These are phyloP conservation scores for Tribolium castaneum DNA, from an alignment of 1,140 invertebrate genomes.

Conservation along the genomic window DNA sequence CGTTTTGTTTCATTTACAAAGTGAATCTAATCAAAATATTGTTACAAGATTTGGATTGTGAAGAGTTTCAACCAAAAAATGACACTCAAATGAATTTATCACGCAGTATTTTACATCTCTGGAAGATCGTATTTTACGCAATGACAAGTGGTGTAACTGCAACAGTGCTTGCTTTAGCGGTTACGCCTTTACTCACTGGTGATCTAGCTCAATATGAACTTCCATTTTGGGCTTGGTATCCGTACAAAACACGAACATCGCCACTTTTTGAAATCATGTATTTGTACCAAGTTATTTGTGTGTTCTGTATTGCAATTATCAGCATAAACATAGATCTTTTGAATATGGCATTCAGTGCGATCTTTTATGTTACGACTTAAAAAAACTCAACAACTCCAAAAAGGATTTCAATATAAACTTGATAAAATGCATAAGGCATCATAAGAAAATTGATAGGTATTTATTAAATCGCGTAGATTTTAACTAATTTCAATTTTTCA, in stretches of 20 bases:
- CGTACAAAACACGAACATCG: not conserved
- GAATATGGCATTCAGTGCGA: not conserved
- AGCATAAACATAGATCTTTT: not conserved
- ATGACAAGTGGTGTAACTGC: too few species aligned
- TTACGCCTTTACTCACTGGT: too few species aligned
- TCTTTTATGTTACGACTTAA: conserved; percentile 4
- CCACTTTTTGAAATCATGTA: not conserved
- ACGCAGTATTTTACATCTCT: too few species aligned
- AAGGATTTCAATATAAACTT: not conserved
- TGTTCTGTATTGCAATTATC: not conserved
- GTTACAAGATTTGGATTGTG: too few species aligned
- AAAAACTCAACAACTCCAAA: not conserved
- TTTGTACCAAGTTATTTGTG: not conserved
- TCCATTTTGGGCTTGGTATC: conserved; percentile 1
- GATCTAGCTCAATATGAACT: not conserved
- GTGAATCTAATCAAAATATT: too few species aligned
- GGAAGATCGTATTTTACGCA: too few species aligned
- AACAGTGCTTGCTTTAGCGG: too few species aligned
- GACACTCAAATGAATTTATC: too few species aligned
- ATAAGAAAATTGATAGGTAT: conserved; percentile 11
- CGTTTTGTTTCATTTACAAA: too few species aligned
- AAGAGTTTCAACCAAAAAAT: too few species aligned
- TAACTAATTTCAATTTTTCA: not conserved
- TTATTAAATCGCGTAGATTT: too few species aligned
- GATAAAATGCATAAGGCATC: not conserved